These are phyloP conservation scores for Drosophila niveifrons DNA, from an alignment of 2,888 invertebrate species.

Conservation along the genomic window DNA sequence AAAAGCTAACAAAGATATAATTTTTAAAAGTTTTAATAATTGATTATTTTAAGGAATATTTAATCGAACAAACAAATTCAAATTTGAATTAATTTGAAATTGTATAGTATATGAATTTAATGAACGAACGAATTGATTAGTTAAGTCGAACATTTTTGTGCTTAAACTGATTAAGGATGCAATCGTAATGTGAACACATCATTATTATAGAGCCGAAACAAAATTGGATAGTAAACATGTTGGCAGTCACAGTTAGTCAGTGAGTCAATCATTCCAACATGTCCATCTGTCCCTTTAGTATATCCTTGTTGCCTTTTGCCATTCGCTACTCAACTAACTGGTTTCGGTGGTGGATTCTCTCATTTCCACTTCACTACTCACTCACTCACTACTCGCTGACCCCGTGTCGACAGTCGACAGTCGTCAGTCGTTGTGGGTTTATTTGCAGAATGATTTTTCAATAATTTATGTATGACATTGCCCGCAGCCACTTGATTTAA, in stretches of 20 bases:
- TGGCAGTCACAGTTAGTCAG: constrained; percentile 53
- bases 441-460: constrained; percentile 82
- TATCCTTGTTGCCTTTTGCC: background rate
- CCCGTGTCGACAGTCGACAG: background rate
- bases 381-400: background rate
- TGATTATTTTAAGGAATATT: too few relatives aligned
- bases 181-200: background rate
- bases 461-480: constrained; percentile 79
- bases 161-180: too few relatives aligned
- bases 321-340: background rate
- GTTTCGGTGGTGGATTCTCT: constrained; percentile 19
- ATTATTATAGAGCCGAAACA: background rate
- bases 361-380: background rate
- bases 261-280: constrained; percentile 13
- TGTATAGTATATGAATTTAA: too few relatives aligned
- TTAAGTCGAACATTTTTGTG: too few relatives aligned
- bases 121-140: too few relatives aligned
- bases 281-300: background rate
- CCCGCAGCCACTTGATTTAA: constrained; percentile 77
- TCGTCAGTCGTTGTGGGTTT: constrained; percentile 58
- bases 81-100: too few relatives aligned
- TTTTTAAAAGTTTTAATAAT: too few relatives aligned
- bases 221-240: background rate
- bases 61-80: too few relatives aligned
- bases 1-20: too few relatives aligned